Evolutionary conservation across 2,797 vertebrate species (phyloP).

Genomic region (Molossus alvarezi): DNA sequence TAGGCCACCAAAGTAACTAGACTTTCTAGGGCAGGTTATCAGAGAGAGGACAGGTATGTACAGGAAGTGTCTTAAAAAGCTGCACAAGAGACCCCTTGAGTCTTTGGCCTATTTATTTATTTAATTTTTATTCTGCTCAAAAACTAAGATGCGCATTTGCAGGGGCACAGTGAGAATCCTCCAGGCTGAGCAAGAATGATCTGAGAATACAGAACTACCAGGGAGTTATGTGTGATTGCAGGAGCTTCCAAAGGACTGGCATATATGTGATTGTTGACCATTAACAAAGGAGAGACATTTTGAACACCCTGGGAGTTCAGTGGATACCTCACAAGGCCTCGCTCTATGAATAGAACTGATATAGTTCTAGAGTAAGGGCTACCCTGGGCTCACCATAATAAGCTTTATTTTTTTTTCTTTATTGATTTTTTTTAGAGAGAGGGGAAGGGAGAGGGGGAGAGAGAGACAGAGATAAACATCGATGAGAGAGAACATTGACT

Average conservation of each 20-base stretch:
- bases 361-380: background rate
- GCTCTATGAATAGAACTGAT: background rate
- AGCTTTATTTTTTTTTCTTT: background rate
- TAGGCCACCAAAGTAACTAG: background rate
- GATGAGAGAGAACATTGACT: too few species aligned
- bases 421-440: too few species aligned
- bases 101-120: background rate
- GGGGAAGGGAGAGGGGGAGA: too few species aligned
- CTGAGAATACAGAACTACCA: background rate
- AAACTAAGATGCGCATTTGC: background rate
- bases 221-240: background rate
- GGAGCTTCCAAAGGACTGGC: background rate
- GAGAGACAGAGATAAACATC: too few species aligned
- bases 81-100: background rate
- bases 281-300: background rate
- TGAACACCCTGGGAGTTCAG: background rate
- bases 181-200: background rate
- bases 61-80: background rate
- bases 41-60: background rate
- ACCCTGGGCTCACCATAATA: background rate
- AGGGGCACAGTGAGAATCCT: background rate
- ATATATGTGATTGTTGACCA: background rate
- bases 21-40: background rate
- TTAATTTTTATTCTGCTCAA: background rate
- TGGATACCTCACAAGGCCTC: background rate